Evolutionary conservation across 2,888 invertebrate species (phyloP), one percentile per base, ranked within the genome.

Genomic region (Erpobdella octoculata): DNA sequence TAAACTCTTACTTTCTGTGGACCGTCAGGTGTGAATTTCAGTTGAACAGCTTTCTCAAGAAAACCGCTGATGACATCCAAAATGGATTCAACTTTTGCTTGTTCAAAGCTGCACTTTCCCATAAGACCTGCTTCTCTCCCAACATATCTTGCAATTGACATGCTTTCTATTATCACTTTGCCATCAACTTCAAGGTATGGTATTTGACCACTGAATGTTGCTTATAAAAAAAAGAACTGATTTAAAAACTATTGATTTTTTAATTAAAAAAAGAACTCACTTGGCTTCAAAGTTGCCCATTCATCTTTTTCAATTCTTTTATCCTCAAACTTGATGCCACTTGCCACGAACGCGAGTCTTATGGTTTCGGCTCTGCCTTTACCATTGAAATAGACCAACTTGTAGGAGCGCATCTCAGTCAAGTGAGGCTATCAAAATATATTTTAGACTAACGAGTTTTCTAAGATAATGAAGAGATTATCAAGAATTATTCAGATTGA

Each of bases 161-260:
- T 70, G 71, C 77, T 78, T 72, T 78, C 77, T 0, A 73, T 73
- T 18, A 74, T 68, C 46, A 66, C 58, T 41, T 75, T 72, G 2
- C 76, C 76, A 66, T 76, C 76, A 2, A 76, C 75, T 62, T 76
- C 76, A 53, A 78, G 64, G 18, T 76, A 72, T 0, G 78, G 78
- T 28, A 73, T 61, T 8, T 31, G 25, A 15, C 70, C 70, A 2
- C 1, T 37, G 21, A 2, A 35, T 9, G 38, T 65, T 38, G 6
- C 66, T 65, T 21, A n/a, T n/a, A 28, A n/a, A 53, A 6, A 25
- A 5, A 15, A 53, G 21, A 9, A 9, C 21, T 53, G 4, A 3
- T 6, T 53, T 53, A 8, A 53, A 1, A 8, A 12, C 8, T 5
- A 9, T 9, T 53, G 53, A 53, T 53, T 53, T 53, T 28, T 4